phyloP scores from a whole-genome alignment of 1,140 invertebrate genomes.

The Papilio dardanus region DNA sequence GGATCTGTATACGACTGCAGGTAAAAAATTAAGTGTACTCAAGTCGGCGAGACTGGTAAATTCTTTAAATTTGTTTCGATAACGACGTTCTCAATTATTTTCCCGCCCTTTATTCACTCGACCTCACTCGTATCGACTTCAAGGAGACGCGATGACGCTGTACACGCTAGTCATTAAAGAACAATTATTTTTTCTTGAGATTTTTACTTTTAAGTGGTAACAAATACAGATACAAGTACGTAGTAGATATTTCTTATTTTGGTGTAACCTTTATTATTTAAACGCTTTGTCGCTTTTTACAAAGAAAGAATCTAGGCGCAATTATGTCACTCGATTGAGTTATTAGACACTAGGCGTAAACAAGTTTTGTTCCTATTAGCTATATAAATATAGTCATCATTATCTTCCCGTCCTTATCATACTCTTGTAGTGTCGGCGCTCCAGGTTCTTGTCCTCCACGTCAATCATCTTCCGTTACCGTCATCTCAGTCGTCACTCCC shows the following conservation, averaged over 20 bases:
- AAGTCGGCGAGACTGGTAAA: neutral
- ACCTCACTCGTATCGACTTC: constrained; percentile 16
- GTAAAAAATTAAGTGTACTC: neutral
- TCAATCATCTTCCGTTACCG: no score
- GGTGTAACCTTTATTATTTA: neutral
- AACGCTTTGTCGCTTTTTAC: neutral
- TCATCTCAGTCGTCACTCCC: no score
- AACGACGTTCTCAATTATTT: constrained; percentile 14
- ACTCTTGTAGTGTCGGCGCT: no score
- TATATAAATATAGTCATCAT: no score
- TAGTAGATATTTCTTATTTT: no score
- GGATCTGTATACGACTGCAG: neutral
- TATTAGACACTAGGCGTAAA: neutral
- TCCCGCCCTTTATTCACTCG: constrained; percentile 12
- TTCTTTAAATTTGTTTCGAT: constrained; percentile 19
- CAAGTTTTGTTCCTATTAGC: neutral
- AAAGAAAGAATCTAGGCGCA: neutral
- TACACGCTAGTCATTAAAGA: neutral
- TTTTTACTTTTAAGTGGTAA: no score
- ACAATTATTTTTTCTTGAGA: neutral
- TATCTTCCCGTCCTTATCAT: no score
- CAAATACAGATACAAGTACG: no score
- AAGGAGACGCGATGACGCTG: constrained; percentile 6
- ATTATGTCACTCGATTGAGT: neutral
- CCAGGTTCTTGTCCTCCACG: no score